Base-by-base conservation (phyloP, 2,797 vertebrate species). In the Scolopax rusticola region DNA sequence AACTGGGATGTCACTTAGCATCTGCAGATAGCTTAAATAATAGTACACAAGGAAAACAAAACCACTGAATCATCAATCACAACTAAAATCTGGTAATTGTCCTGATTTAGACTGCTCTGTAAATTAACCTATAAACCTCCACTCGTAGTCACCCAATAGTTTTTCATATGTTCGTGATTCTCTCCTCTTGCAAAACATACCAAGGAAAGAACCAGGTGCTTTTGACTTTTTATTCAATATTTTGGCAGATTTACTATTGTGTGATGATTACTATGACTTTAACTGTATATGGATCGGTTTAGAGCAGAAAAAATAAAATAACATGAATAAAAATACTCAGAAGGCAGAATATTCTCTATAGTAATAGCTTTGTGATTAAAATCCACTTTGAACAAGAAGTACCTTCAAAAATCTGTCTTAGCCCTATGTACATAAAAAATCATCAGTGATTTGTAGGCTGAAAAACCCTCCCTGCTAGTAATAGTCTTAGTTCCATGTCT, bases 81-180 rank as follows among this genome's bases (percentile, higher is more conserved):
- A 77, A 6, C 11, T 59, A 27, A 21, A 76, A 6, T 73, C 67
- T 84, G 12, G 15, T 59, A 45, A 20, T 84, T 73, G 13, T 80
- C 15, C 9, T 70, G 9, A 63, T 86, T 81, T 65, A 38, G 59
- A 36, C 45, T 75, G 47, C 25, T 87, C 19, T 65, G 6, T 75
- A 69, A 79, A 71, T 82, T 73, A 82, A 65, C 28, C 28, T 61
- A 30, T 61, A 30, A 79, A 73, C 18, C 75, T 73, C 23, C 8
- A 32, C 20, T 47, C 0, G 0, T 71, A 16, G 19, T 50, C 38
- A 65, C 11, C 8, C 38, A 60, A 0, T 57, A 33, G 25, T 50
- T 84, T 45, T 41, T 53, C 25, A 8, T 53, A 13, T 19, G 38
- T 32, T 84, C 1, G 1, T 20, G 4, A 30, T 36, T 90, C 20